Evolutionary conservation across 2,888 invertebrate genomes (phyloP), one percentile per base, ranked within the genome.

Genomic region (Cheilosia urbana): DNA sequence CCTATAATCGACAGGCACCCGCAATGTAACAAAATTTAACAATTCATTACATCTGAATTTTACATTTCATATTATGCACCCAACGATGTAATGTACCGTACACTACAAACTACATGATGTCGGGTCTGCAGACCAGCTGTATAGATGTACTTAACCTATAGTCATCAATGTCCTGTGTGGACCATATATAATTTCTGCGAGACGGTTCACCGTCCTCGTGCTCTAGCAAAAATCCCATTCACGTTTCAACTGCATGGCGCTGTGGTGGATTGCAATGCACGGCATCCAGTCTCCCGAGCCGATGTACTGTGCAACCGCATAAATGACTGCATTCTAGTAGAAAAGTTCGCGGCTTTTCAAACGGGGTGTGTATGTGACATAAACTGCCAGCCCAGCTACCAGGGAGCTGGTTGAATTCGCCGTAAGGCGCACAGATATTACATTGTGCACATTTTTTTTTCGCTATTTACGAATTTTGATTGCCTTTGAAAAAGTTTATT

Each of bases 261-360:
- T 17, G 55, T 27, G 42, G 4, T 79, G 37, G 47, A 15, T 51
- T 51, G 66, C 42, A 55, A 40, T 73, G 57, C 21, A 73, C 73
- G 49, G 49, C 62, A 62, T 68, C 21, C 34, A 62, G 83, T 68
- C 21, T 73, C 49, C 57, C 34, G n/a, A 15, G 27, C 34, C 37
- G 47, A 84, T 62, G 75, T 65, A 47, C 63, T 69, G 65, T 65
- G 53, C 45, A 69, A 84, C 84, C 79, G 79, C 84, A 84, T 71
- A 84, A 84, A 79, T 63, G 84, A 79, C 84, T 84, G 84, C 79
- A 84, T 84, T 71, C 60, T 60, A 79, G 73, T 57, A 58, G 53
- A 79, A 78, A 79, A 58, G 65, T 63, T 58, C 57, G 57, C 51
- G 75, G 75, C 65, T 65, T 51, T 58, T 7, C 51, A 65, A 63